Base-by-base conservation (phyloP, 23 tunicate genomes). In the Trididemnum nubilum region DNA sequence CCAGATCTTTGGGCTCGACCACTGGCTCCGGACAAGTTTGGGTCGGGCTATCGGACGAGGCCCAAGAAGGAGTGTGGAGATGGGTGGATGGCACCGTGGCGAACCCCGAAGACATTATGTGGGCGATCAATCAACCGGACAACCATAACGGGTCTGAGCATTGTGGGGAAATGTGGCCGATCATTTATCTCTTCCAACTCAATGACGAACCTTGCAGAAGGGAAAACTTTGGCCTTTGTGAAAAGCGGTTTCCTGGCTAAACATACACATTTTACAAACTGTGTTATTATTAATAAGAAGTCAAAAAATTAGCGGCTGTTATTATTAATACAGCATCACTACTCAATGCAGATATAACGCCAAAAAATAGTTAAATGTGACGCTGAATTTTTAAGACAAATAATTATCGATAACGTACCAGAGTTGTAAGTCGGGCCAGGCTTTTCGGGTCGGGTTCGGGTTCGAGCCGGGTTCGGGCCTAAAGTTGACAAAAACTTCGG, bases 81-180 rank as follows among this genome's bases (percentile, higher is more conserved):
- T 73, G 78, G 78, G 12, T 38, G 2, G 78, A 73, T 73, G 78
- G 78, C 30, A 2, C 32, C 31, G 18, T 5, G 2, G 78, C 35
- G 2, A 38, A 3, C 57, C 2, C 30, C 25, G 58, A 40, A 2
- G 32, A 73, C 57, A 73, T 73, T 12, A 27, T 5, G 2, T 73
- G 78, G 78, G 58, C 3, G 9, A 19, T 3, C 7, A 40, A 26
- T 21, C 58, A 73, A 73, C 78, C 78, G 24, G 58, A 73, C 58
- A 73, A 73, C 25, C 2, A 12, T 39, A 7, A 27, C 5, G 39
- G 58, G 28, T 5, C 9, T 7, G 78, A 73, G 24, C 12, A 37
- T 73, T 73, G 78, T 40, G 78, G 57, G 2, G 78, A 38, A 40
- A 9, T 73, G 30, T 40, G 57, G 58, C 57, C 58, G 24, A 30